These are phyloP conservation scores for Rhopalosiphum maidis DNA, from an alignment of 1,140 invertebrate species.

Conservation along the genomic window DNA sequence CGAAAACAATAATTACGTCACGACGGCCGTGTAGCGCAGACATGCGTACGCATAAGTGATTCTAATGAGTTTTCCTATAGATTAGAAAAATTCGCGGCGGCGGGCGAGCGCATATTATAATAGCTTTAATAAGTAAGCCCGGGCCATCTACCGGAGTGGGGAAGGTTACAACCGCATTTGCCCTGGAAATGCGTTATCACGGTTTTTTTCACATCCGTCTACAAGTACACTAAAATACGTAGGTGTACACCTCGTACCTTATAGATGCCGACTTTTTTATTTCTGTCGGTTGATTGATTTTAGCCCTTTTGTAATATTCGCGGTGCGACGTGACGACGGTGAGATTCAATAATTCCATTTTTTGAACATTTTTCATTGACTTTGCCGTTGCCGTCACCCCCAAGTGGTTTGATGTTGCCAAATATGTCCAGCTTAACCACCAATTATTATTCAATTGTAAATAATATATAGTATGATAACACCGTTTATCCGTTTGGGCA, in stretches of 20 bases:
- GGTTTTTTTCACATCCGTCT: not conserved
- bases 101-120: not conserved
- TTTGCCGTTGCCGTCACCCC: not conserved
- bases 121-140: not conserved
- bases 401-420: not conserved
- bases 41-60: not conserved
- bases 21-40: not conserved
- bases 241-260: not conserved
- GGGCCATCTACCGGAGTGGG: not conserved
- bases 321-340: not conserved
- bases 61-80: slow-evolving; percentile 15
- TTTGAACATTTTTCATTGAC: not conserved
- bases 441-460: not conserved
- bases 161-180: not conserved
- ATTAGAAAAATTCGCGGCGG: not conserved
- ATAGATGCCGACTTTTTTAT: not conserved
- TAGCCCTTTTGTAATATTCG: not conserved
- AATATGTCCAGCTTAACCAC: not conserved
- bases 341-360: not conserved
- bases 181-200: slow-evolving; percentile 4
- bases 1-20: slow-evolving; percentile 25
- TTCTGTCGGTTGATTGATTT: not conserved
- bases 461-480: not conserved
- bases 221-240: not conserved
- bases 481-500: not conserved